These are phyloP conservation scores for Dendroctonus valens DNA, from an alignment of 1,140 invertebrate species.

Conservation along the genomic window DNA sequence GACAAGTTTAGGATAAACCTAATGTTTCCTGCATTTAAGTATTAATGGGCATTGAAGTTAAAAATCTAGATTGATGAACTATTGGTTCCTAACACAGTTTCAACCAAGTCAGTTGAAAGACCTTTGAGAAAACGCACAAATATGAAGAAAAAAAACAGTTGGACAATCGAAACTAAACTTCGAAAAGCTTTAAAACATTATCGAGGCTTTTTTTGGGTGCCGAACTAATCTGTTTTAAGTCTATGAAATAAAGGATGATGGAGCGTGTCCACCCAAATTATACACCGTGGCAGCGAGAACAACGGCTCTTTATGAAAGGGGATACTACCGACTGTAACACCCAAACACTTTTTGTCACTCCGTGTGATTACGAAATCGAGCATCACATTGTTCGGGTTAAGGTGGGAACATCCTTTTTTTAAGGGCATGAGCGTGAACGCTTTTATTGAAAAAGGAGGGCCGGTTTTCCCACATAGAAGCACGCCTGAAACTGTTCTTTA, in stretches of 20 bases:
- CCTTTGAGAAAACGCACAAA: no score
- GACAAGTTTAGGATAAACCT: slow-evolving; percentile 4
- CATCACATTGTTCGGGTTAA: not conserved
- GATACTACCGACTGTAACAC: slow-evolving; percentile 21
- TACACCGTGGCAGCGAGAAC: slow-evolving; percentile 17
- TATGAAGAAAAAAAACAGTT: no score
- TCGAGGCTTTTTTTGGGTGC: not conserved
- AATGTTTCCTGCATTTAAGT: not conserved
- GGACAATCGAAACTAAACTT: no score
- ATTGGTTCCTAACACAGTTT: not conserved
- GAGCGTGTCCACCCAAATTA: slow-evolving; percentile 21
- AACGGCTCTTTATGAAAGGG: slow-evolving; percentile 14
- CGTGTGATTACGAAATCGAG: not conserved
- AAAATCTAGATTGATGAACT: not conserved
- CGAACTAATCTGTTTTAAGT: slow-evolving; percentile 8
- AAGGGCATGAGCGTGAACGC: not conserved
- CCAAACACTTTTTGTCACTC: slow-evolving; percentile 13
- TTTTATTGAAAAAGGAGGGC: no score
- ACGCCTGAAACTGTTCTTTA: no score
- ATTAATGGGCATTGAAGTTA: not conserved
- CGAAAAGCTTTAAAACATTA: no score
- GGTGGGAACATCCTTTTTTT: not conserved
- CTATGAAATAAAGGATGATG: slow-evolving; percentile 16
- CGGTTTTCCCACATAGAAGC: no score
- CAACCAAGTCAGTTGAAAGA: not conserved